phyloP scores from a whole-genome alignment of 2,888 invertebrate species.

The Andricus curvator region DNA sequence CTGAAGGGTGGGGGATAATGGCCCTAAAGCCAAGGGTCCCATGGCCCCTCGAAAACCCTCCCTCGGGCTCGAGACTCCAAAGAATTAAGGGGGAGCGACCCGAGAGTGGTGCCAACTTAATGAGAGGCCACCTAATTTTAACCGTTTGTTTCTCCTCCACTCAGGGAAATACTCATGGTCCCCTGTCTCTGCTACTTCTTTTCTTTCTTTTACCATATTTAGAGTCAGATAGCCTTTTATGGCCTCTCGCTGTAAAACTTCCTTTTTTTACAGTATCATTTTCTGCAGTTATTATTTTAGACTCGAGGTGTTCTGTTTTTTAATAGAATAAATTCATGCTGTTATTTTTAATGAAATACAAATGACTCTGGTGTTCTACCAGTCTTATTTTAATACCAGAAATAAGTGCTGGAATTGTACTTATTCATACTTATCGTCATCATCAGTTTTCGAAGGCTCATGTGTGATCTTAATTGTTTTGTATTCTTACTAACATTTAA shows the following conservation, averaged over 20 bases:
- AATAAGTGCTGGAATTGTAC: too few relatives aligned
- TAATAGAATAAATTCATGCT: too few relatives aligned
- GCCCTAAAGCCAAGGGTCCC: slow-evolving; percentile 62
- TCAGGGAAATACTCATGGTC: slow-evolving; percentile 10
- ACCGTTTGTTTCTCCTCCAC: slow-evolving; percentile 65
- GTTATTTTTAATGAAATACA: too few relatives aligned
- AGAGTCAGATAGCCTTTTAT: neutral
- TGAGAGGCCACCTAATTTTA: slow-evolving; percentile 69
- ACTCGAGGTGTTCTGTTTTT: too few relatives aligned
- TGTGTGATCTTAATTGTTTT: too few relatives aligned
- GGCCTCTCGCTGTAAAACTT: neutral
- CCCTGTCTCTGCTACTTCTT: neutral
- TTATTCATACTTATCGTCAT: too few relatives aligned
- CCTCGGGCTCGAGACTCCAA: slow-evolving; percentile 60
- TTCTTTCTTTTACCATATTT: neutral
- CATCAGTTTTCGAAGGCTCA: too few relatives aligned
- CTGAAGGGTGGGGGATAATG: slow-evolving; percentile 55
- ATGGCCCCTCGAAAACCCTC: slow-evolving; percentile 58
- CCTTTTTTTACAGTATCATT: too few relatives aligned
- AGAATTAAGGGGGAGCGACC: slow-evolving; percentile 65
- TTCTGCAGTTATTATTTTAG: too few relatives aligned
- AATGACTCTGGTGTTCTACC: too few relatives aligned
- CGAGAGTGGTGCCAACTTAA: slow-evolving; percentile 70
- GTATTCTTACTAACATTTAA: too few relatives aligned
- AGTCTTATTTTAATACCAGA: too few relatives aligned